Evolutionary conservation across 2,113 vertebrate species (phyloP).

Genomic region (Microtus oregoni): DNA sequence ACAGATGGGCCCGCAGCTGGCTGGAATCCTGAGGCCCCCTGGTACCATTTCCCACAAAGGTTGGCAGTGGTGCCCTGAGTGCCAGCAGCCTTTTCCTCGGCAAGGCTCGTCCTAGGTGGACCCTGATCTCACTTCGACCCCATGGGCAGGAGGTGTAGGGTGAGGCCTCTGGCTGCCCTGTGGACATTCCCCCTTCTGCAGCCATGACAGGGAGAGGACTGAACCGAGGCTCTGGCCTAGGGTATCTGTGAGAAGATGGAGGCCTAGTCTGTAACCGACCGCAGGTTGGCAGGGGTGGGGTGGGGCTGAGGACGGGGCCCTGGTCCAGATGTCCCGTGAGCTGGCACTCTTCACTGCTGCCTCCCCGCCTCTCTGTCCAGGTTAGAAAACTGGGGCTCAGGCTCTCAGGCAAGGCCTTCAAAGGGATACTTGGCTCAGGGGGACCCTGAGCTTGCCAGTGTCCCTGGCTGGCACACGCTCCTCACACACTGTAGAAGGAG

Average conservation of each 20-base stretch:
- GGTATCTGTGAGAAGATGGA: not conserved
- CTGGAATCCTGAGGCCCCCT: not conserved
- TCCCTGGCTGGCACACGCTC: not conserved
- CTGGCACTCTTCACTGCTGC: not conserved
- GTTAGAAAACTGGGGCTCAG: not conserved
- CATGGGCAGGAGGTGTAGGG: not conserved
- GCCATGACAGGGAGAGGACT: not conserved
- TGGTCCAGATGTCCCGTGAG: not conserved
- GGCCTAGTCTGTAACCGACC: not conserved
- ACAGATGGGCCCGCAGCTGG: not conserved
- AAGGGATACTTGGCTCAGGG: not conserved
- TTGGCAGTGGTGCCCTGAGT: no score
- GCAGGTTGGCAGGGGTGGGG: no score
- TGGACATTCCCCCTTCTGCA: no score
- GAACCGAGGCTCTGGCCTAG: not conserved
- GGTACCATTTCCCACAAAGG: not conserved
- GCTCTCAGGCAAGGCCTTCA: not conserved
- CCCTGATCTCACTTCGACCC: not conserved
- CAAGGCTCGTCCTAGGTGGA: not conserved
- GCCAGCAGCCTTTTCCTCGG: not conserved
- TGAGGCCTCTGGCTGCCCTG: not conserved
- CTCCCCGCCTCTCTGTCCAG: not conserved
- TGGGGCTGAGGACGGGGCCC: no score
- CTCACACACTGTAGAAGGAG: accelerated
- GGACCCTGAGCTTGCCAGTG: not conserved